Evolutionary conservation across 2,888 invertebrate genomes (phyloP).

Genomic region (Pelosia muscerda): DNA sequence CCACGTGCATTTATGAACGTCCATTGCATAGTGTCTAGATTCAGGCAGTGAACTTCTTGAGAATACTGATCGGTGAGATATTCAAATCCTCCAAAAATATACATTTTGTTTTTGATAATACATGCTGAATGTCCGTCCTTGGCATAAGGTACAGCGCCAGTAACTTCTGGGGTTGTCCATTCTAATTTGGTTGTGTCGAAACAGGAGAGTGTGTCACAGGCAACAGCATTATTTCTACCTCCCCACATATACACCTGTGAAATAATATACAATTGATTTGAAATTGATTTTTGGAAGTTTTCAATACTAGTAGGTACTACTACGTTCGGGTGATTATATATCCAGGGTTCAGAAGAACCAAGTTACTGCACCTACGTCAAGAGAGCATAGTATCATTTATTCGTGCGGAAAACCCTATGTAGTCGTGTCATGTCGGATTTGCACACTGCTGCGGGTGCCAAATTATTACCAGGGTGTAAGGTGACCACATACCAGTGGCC

Average conservation of each 20-base stretch:
- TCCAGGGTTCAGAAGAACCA: too few relatives aligned
- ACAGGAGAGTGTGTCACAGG: constrained; percentile 93
- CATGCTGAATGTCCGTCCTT: constrained; percentile 97
- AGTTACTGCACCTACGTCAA: too few relatives aligned
- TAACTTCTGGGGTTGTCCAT: constrained; percentile 89
- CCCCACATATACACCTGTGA: constrained; percentile 94
- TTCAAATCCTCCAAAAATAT: constrained; percentile 96
- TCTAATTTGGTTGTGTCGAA: constrained; percentile 91
- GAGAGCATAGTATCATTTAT: too few relatives aligned
- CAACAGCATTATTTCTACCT: constrained; percentile 94
- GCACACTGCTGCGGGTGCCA: too few relatives aligned
- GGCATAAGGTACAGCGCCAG: constrained; percentile 91
- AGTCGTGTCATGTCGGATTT: too few relatives aligned
- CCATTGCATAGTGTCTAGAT: constrained; percentile 92
- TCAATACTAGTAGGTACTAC: too few relatives aligned
- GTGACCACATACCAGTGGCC: too few relatives aligned
- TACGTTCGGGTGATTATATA: too few relatives aligned
- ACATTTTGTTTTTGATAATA: constrained; percentile 92
- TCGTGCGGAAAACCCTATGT: too few relatives aligned
- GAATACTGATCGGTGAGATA: constrained; percentile 93
- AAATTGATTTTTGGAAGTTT: background rate
- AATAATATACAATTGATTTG: background rate
- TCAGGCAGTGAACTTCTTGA: constrained; percentile 91
- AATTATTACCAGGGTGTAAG: too few relatives aligned
- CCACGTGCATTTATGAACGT: constrained; percentile 88